phyloP scores from a whole-genome alignment of 2,113 vertebrate genomes.

The Corvus moneduloides region DNA sequence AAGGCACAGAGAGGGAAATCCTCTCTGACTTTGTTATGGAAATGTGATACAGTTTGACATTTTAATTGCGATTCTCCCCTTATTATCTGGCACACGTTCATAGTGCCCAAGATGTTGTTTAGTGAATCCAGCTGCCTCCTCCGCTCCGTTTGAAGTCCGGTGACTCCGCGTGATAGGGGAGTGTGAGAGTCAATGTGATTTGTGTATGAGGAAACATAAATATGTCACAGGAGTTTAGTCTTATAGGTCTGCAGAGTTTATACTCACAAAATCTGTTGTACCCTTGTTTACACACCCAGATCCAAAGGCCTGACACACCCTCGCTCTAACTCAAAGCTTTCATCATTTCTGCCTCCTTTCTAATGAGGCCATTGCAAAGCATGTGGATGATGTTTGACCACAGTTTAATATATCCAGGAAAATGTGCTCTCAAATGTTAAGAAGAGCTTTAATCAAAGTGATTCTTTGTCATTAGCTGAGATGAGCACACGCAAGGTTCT shows the following conservation, averaged over 20 bases:
- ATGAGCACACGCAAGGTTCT: background rate
- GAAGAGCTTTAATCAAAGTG: constrained; percentile 47
- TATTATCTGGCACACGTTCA: constrained; percentile 71
- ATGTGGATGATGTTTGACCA: constrained; percentile 62
- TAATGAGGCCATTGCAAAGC: constrained; percentile 28
- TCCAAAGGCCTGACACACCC: constrained; percentile 66
- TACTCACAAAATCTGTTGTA: constrained; percentile 67
- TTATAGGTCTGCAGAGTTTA: constrained; percentile 72
- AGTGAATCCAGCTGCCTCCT: constrained; percentile 73
- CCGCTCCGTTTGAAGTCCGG: constrained; percentile 56
- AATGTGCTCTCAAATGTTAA: constrained; percentile 32
- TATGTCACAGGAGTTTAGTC: constrained; percentile 75
- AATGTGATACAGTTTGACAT: constrained; percentile 73
- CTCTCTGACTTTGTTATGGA: constrained; percentile 72
- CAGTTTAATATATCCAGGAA: constrained; percentile 55
- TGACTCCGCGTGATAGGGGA: constrained; percentile 65
- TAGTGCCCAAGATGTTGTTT: constrained; percentile 69
- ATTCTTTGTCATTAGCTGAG: background rate
- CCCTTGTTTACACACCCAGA: constrained; percentile 69
- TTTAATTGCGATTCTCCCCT: constrained; percentile 71
- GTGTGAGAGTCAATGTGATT: constrained; percentile 74
- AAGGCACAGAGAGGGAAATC: constrained; percentile 65
- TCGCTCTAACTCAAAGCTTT: constrained; percentile 12
- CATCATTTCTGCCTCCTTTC: constrained; percentile 34
- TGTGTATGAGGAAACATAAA: constrained; percentile 74